Percentiles rank a stretch among this genome's conserved stretches.
These are phyloP conservation scores for Hassar affinis DNA, from an alignment of 2,113 vertebrate species.

Conservation along the genomic window DNA sequence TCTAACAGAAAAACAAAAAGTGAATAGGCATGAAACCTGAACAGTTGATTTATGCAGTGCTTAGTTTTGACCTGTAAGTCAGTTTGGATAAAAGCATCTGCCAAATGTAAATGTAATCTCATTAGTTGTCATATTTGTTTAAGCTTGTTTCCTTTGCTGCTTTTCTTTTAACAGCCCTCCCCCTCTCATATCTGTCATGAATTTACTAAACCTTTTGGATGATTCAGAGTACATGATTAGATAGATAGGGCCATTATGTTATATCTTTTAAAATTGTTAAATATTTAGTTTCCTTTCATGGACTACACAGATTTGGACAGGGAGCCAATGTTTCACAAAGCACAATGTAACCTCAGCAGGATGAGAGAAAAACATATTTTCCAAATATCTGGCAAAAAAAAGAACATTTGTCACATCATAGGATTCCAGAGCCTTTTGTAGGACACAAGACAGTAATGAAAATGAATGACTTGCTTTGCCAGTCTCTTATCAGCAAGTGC, in stretches of 20 bases:
- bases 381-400: background rate
- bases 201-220: background rate
- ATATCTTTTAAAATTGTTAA: background rate
- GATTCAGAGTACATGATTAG: background rate
- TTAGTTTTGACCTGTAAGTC: too few relatives aligned
- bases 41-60: too few relatives aligned
- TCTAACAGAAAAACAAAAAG: too few relatives aligned
- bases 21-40: too few relatives aligned
- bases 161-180: too few relatives aligned
- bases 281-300: background rate
- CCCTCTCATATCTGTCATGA: too few relatives aligned
- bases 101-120: too few relatives aligned
- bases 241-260: background rate
- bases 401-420: conserved; percentile 29
- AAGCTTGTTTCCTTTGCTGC: too few relatives aligned
- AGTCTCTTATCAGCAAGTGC: conserved; percentile 63
- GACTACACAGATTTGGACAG: background rate
- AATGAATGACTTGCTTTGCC: conserved; percentile 56
- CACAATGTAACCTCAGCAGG: background rate
- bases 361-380: background rate
- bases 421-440: conserved; percentile 33
- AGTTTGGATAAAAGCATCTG: too few relatives aligned
- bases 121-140: too few relatives aligned
- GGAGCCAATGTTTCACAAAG: background rate
- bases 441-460: conserved; percentile 43